Evolutionary conservation across 1,140 invertebrate genomes (phyloP), one percentile per base, ranked within the genome.

Genomic region (Thereuonema tuberculata): DNA sequence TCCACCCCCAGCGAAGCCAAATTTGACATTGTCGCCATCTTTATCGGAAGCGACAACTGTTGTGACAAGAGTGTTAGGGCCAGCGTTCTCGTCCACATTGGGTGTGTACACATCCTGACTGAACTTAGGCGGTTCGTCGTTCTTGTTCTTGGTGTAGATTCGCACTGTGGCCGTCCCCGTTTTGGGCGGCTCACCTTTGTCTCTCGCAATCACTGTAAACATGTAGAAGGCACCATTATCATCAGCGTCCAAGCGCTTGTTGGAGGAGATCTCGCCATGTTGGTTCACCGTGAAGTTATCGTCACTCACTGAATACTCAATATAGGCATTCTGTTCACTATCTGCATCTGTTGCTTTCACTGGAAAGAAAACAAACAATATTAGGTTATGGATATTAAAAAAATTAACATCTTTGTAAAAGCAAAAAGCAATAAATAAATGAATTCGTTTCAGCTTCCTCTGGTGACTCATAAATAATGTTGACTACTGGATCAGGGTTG

Each of bases 221-320:
- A 93, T 89, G 70, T 95, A 94, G 69, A 93, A 93, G n/a, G 90
- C 90, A 71, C 94, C 94, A 66, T 94, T 94, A 66, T 93, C 91
- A 67, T 95, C 92, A 24, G 91, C 92, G 72, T 95, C 92, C 17
- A 95, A 76, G 70, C 92, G 88, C 66, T 91, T 93, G 68, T 91
- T 90, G 69, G 93, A 93, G 26, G 87, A 86, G 56, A 96, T 93
- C 17, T 93, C 85, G 26, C 92, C 92, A 67, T 83, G 89, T 1
- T 87, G 82, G 71, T 94, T 90, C 1, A 96, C 90, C 58, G 84
- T 88, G 68, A 95, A 95, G 72, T 93, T 89, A 72, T 93, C 88
- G 70, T 94, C 89, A 61, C 85, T 89, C 1, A 95, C 88, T 25
- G 87, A 76, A 75, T 95, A 95, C 69, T 90, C 88, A 56, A 95